phyloP scores from a whole-genome alignment of 2,113 vertebrate species.

The Dromaius novaehollandiae region DNA sequence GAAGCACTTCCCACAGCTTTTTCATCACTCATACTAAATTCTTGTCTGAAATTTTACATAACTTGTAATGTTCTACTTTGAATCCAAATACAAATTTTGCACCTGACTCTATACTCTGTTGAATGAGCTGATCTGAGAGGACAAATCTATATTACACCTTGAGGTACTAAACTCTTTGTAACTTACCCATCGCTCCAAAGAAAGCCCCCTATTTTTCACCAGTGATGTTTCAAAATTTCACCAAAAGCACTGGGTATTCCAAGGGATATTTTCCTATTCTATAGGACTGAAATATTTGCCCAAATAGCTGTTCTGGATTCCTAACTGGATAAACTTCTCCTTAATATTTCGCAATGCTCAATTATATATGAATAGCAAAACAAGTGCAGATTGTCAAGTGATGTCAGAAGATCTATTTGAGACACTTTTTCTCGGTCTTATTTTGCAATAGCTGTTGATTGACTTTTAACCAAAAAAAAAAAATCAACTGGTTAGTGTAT shows the following conservation, averaged over 20 bases:
- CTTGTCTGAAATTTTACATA: neutral
- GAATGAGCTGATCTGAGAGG: neutral
- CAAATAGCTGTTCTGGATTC: neutral
- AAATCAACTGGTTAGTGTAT: neutral
- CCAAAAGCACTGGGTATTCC: accelerated
- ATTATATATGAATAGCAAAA: neutral
- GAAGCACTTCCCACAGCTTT: neutral
- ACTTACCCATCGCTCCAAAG: neutral
- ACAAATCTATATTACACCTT: neutral
- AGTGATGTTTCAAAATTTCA: neutral
- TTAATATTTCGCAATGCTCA: neutral
- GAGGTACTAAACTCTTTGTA: neutral
- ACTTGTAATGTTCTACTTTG: neutral
- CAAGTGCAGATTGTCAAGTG: neutral
- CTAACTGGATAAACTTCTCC: neutral
- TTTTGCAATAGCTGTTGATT: neutral
- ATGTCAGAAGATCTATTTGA: neutral
- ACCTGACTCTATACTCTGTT: neutral
- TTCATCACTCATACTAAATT: neutral
- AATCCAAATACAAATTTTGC: neutral
- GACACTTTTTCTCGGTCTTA: neutral
- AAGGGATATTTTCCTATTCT: neutral
- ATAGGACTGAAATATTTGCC: neutral
- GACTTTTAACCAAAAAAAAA: neutral
- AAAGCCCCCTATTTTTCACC: neutral